A percentile compares a stretch with the other conserved stretches of the same genome.
Conservation (phyloP, 2,113 vertebrate species). For the Albula goreensis region DNA sequence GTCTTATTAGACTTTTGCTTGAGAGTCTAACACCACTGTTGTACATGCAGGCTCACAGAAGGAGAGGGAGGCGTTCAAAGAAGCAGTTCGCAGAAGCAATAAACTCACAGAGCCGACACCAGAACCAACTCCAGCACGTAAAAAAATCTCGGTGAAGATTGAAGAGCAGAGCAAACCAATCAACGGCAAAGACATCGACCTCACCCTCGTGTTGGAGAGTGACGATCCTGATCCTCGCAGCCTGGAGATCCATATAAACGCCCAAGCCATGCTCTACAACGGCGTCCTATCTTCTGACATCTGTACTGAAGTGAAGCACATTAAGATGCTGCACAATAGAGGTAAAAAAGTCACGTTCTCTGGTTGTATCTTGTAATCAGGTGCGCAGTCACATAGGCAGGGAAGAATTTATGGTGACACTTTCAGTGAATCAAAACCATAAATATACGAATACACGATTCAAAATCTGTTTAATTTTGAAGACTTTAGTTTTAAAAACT, state of each 20-base stretch:
- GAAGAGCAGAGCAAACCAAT: conserved; percentile 37
- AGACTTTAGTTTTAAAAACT: too few relatives aligned
- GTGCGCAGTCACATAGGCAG: background rate
- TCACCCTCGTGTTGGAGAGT: conserved; percentile 47
- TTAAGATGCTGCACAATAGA: conserved; percentile 38
- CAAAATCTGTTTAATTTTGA: too few relatives aligned
- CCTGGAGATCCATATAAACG: conserved; percentile 44
- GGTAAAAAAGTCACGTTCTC: conserved; percentile 37
- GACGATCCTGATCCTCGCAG: background rate
- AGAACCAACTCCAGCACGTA: background rate
- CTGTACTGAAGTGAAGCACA: conserved; percentile 24
- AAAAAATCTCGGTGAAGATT: conserved; percentile 2
- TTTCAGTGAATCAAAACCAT: background rate
- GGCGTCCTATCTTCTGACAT: background rate
- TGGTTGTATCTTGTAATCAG: background rate
- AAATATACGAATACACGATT: too few relatives aligned
- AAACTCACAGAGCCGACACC: too few relatives aligned
- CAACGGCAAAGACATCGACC: conserved; percentile 44
- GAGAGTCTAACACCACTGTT: background rate
- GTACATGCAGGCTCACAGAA: conserved; percentile 38
- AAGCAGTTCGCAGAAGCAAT: conserved; percentile 35
- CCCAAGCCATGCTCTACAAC: conserved; percentile 53
- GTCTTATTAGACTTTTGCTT: too few relatives aligned
- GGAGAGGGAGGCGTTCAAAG: conserved; percentile 44
- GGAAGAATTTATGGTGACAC: background rate